Conservation (phyloP, 2,888 invertebrate genomes). For the Rhagonycha lutea region DNA sequence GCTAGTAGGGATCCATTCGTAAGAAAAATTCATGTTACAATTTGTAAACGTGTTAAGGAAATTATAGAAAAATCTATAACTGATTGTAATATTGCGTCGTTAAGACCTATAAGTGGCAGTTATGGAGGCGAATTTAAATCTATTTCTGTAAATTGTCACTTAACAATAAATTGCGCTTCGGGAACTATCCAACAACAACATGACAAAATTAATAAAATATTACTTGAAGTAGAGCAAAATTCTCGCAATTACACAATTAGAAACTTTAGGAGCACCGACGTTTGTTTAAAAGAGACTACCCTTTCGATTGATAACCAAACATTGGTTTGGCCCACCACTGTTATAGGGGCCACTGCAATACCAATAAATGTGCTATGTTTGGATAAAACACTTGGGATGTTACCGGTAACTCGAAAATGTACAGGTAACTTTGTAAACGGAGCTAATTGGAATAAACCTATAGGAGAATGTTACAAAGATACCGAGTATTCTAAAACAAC, state of each 20-base stretch:
- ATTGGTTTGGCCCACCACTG: slow-evolving; percentile 54
- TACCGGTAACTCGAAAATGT: slow-evolving; percentile 62
- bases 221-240: neutral
- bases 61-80: neutral
- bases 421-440: slow-evolving; percentile 60
- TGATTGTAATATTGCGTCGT: neutral
- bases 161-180: neutral
- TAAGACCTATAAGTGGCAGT: slow-evolving; percentile 10
- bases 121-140: neutral
- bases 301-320: slow-evolving; percentile 5
- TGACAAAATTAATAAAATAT: neutral
- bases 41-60: neutral
- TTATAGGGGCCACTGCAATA: slow-evolving; percentile 57
- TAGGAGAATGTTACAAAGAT: slow-evolving; percentile 7
- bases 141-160: slow-evolving; percentile 1
- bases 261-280: slow-evolving; percentile 10
- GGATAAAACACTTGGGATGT: slow-evolving; percentile 60
- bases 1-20: slow-evolving; percentile 1
- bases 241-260: neutral
- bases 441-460: slow-evolving; percentile 56
- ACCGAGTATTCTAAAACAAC: slow-evolving; percentile 8
- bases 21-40: neutral
- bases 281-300: slow-evolving; percentile 17
- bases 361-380: slow-evolving; percentile 54
- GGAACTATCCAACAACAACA: neutral